Percentiles rank a stretch among this genome's conserved stretches.
These are phyloP conservation scores for Abscondita cerata DNA, from an alignment of 2,888 invertebrate genomes.

Conservation along the genomic window DNA sequence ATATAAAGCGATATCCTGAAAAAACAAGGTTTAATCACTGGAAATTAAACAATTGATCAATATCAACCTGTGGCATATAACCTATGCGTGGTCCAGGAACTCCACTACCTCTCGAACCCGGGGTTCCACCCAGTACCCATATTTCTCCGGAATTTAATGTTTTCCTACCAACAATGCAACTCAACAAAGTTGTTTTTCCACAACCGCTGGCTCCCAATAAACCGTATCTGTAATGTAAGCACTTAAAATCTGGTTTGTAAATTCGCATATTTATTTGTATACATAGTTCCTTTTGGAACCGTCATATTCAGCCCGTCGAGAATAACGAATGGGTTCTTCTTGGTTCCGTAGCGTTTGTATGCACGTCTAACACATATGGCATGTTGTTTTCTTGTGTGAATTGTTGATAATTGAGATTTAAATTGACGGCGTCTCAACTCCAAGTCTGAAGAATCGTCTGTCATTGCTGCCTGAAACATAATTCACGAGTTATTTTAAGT, in stretches of 20 bases:
- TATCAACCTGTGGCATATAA: constrained; percentile 80
- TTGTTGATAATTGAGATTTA: constrained; percentile 20
- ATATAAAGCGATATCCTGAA: constrained; percentile 54
- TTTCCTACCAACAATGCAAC: constrained; percentile 85
- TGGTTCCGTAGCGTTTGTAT: constrained; percentile 82
- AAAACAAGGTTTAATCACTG: background rate
- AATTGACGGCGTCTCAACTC: constrained; percentile 17
- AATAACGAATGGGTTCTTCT: constrained; percentile 80
- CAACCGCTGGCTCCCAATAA: constrained; percentile 90
- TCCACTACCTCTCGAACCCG: constrained; percentile 82
- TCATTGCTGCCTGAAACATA: background rate
- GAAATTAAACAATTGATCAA: constrained; percentile 22
- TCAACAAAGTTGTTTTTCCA: constrained; percentile 87
- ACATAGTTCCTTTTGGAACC: constrained; percentile 66
- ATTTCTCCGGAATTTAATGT: constrained; percentile 82
- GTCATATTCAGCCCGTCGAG: constrained; percentile 91
- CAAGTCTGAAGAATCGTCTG: constrained; percentile 8
- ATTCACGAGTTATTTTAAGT: no score
- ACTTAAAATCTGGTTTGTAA: no score
- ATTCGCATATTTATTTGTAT: no score
- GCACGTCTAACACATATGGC: constrained; percentile 86
- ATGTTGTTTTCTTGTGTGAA: constrained; percentile 69
- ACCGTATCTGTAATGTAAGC: constrained; percentile 78
- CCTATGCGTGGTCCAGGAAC: constrained; percentile 91
- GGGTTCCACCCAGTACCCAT: constrained; percentile 83